Evolutionary conservation across 2,888 invertebrate species (phyloP), one percentile per base, ranked within the genome.

Genomic region (Melipona beecheii): DNA sequence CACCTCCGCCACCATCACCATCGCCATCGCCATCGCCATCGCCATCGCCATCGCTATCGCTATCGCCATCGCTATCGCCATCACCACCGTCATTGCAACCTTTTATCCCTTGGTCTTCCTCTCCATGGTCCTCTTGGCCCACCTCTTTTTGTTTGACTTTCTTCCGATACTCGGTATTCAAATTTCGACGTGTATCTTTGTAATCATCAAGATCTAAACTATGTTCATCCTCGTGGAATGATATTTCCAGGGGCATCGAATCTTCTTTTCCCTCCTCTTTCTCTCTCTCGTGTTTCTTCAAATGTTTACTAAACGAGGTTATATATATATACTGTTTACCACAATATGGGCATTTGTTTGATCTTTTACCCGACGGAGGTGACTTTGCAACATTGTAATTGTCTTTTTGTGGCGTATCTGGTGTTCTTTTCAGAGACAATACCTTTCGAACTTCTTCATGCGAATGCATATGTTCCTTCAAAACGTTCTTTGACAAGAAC

Each of bases 291-390:
- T 94, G 94, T 70, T 93, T 93, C 31, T 93, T 94, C 27, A 94
- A 86, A 74, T 94, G 94, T 56, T 94, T 94, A 49, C 92, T 93
- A 73, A 91, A 94, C 15, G 94, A 94, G 77, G 93, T 94, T 9
- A 94, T 90, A 70, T 94, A 94, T 13, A 94, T 89, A 83, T 94
- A 94, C 68, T 94, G 93, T 82, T 94, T 94, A 9, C 94, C 94
- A 71, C 94, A 94, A 74, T 94, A 90, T 5, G 94, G 94, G 84
- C 94, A 94, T 77, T 93, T 94, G 78, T 93, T 94, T 6, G 92
- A 87, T 74, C 91, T 90, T 82, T 93, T 94, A 21, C 94, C 94
- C 4, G 94, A 94, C 15, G 92, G 91, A 11, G 91, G 91, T 54
- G 83, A 85, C 66, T 90, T 91, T 17, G 73, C 27, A 3, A 70